Evolutionary conservation across 1,140 invertebrate genomes (phyloP), one percentile per base, ranked within the genome.

Genomic region (Drosophila takahashii): DNA sequence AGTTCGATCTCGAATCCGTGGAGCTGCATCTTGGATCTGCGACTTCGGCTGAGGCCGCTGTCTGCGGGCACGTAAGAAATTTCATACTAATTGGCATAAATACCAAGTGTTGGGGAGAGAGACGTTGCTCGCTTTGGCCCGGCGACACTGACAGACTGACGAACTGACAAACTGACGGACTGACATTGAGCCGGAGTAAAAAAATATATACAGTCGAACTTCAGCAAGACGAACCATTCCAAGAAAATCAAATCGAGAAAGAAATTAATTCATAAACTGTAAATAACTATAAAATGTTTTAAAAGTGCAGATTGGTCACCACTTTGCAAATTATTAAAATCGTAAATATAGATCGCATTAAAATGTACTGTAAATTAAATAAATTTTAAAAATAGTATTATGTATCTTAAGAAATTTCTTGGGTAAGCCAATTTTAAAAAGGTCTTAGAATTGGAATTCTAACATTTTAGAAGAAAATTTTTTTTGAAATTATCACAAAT

Each of bases 61-160:
- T 89, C 84, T 79, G 84, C 61, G 79, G 90, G 85, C 81, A 91
- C 90, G 81, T 90, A 91, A 91, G 90, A 91, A 91, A 91, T 91
- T 91, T 91, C 90, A 91, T 91, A 91, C 90, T 91, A 91, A 91
- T 91, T 91, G 90, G 90, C 90, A 91, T 91, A 91, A 91, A 91
- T 91, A 91, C 90, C 90, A 91, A 91, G 83, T 91, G 90, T 91
- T 76, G 77, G 86, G 70, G 61, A 76, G 79, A 74, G 66, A 73
- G 51, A 79, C 62, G 54, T 58, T 54, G 66, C 53, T 71, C 29
- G 66, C 44, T 41, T 78, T 70, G 64, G 77, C 29, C 69, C 62
- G 79, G 54, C 69, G 56, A 86, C 67, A 71, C 57, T 70, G 75
- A 76, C 78, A 76, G 42, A 79, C 84, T 79, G 84, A 89, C 79